Base-by-base conservation (phyloP, 1,140 invertebrate species). In the Proctacanthus coquilletti region DNA sequence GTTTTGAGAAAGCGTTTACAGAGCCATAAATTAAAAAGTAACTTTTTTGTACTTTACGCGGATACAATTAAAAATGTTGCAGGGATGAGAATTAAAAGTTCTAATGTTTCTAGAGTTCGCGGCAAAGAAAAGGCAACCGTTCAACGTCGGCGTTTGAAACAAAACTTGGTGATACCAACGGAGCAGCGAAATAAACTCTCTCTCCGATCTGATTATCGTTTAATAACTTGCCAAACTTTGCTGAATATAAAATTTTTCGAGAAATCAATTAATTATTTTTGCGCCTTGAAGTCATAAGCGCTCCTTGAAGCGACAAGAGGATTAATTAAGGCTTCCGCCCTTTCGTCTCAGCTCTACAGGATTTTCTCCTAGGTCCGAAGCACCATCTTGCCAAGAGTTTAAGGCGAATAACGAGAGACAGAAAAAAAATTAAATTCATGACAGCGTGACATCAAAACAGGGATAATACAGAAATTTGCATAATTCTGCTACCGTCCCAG, bases 401-500 rank as follows among this genome's bases (percentile, higher is more conserved):
- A 27, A 13, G 23, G 8, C 13, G 23, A 8, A 8, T 27, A 9
- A 8, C 8, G 8, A 8, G 8, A 9, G 23, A 13, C 23, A 27
- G 23, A 27, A 27, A 27, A 27, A 27, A 27, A 27, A 13, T 9
- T 9, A 27, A 27, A 27, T 27, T 27, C 23, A 27, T 27, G 13
- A 13, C 23, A 27, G 23, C 13, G 23, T 27, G 23, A 27, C 23
- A 27, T 27, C 23, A 27, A 27, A 27, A 27, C 23, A 27, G 13
- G 23, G 23, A 27, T 13, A 27, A 27, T 27, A 27, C 23, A 27
- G 13, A 27, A 27, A 27, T 27, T 27, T 27, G 23, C 23, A 27
- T 27, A 27, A 27, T 27, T 27, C 23, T 27, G 13, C 23, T 27
- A 27, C 13, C 23, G 23, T 27, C 23, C 23, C 13, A 27, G 23